Evolutionary conservation across 2,113 vertebrate species (phyloP), one percentile per base, ranked within the genome.

Genomic region (Prietella phreatophila): DNA sequence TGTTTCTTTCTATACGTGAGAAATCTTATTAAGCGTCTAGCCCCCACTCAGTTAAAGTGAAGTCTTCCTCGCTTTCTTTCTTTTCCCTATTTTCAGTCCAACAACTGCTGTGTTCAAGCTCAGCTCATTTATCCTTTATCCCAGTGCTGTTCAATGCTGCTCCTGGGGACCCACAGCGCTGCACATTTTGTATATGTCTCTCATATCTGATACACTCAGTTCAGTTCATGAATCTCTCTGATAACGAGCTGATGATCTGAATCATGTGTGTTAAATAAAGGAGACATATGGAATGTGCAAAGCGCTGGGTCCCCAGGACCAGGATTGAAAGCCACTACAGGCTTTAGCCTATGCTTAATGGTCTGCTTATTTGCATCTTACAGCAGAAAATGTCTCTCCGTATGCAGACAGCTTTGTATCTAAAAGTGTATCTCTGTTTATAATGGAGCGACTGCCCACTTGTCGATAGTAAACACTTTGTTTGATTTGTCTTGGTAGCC

Each of bases 401-500:
- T 19, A 20, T 30, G 56, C 20, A 61, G 30, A 25, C 4, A 1
- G 6, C 19, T 25, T 60, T 82, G 33, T 14, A 82, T 71, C 4
- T 30, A 50, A 73, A 84, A 27, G 33, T 79, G 39, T 30, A 30
- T 36, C 75, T 67, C 3, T 61, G 9, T 79, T 79, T 17, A 22
- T 80, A 33, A 53, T 14, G 20, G 7, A 39, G 58, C 25, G 73
- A 47, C 9, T 20, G 17, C 10, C 61, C n/a, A 27, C 85, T 36
- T 67, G 78, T 82, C 53, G 47, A 53, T 17, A 55, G 19, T 53
- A 36, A 71, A 55, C 47, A 27, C 30, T 83, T 67, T 30, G 63
- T 84, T 71, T 36, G 67, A 42, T 85, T 69, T 56, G 50, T 75
- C 50, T 61, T 4, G 13, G 67, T 85, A 73, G 83, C 63, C 30